Base-by-base conservation (phyloP, 2,888 invertebrate species). In the Cerceris ruficornis region DNA sequence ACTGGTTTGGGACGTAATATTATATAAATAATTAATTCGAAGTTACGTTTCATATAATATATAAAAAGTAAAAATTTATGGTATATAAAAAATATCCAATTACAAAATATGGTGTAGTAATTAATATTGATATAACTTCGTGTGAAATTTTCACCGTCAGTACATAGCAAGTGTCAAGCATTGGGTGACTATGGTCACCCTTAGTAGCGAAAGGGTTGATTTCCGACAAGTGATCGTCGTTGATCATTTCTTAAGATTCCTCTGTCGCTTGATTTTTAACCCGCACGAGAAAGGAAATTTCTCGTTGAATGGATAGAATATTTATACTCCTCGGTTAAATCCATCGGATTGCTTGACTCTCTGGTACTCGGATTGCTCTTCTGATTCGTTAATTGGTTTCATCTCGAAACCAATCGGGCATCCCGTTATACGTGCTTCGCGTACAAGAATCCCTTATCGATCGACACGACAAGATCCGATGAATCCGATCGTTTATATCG, bases 281-380 rank as follows among this genome's bases (percentile, higher is more conserved):
- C 1, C 46, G 2, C 13, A 11, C 46, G 13, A 46, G 13, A 46
- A 46, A 28, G 1, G 28, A 28, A n/a, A n/a, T n/a, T 28, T 28
- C 28, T 8, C 42, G 14, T 41, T 54, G 14, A 50, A 14, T 14
- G 52, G n/a, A 55, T 39, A 46, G 11, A 49, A 43, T 60, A 61
- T 61, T 73, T 73, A 73, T 81, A 54, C 58, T 43, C 58, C 52
- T 62, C 54, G 49, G 62, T 74, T 65, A 58, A 61, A 59, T 72
- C 64, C 77, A 66, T 52, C 28, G 13, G 59, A 42, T 71, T 60
- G 71, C 49, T 71, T 64, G 57, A 41, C 54, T 62, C 46, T 54
- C 58, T 11, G 46, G 43, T 57, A 57, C 43, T 77, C 72, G 69
- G 67, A 68, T 67, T 69, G 62, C 58, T 8, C 39, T 43, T 52